Conservation (phyloP, 2,113 vertebrate genomes). For the Ophthalmolycus amberensis region DNA sequence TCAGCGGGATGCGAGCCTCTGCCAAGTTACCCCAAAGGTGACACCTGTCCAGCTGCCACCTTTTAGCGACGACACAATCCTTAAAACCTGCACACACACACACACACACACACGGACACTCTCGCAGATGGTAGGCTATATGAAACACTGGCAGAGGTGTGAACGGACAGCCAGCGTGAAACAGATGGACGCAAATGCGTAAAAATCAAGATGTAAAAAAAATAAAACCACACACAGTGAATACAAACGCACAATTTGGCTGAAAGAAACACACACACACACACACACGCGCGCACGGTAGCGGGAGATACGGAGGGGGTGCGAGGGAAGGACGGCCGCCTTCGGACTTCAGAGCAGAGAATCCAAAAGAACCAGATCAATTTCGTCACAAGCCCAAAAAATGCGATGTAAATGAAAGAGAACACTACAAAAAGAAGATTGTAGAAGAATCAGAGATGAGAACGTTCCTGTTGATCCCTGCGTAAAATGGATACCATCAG, state of each 20-base stretch:
- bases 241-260: conserved; percentile 41
- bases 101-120: conserved; percentile 35
- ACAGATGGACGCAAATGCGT: conserved; percentile 77
- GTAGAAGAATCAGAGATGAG: not conserved
- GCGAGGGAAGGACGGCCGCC: conserved; percentile 44
- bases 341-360: conserved; percentile 70
- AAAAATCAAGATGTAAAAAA: conserved; percentile 61
- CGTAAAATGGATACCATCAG: conserved; percentile 64
- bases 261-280: not conserved
- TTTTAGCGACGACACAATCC: conserved; percentile 6
- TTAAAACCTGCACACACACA: conserved; percentile 2
- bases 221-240: conserved; percentile 31
- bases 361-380: conserved; percentile 61
- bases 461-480: conserved; percentile 71
- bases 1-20: conserved; percentile 16
- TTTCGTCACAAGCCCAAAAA: conserved; percentile 65
- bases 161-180: conserved; percentile 75
- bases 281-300: conserved; percentile 6
- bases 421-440: not conserved
- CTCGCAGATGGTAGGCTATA: conserved; percentile 74
- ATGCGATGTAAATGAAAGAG: not conserved
- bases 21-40: conserved; percentile 41
- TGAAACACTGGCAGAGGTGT: conserved; percentile 70
- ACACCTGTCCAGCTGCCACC: conserved; percentile 40
- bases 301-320: conserved; percentile 2